phyloP scores from a whole-genome alignment of 2,113 vertebrate species.

The Brachyhypopomus occidentalis region DNA sequence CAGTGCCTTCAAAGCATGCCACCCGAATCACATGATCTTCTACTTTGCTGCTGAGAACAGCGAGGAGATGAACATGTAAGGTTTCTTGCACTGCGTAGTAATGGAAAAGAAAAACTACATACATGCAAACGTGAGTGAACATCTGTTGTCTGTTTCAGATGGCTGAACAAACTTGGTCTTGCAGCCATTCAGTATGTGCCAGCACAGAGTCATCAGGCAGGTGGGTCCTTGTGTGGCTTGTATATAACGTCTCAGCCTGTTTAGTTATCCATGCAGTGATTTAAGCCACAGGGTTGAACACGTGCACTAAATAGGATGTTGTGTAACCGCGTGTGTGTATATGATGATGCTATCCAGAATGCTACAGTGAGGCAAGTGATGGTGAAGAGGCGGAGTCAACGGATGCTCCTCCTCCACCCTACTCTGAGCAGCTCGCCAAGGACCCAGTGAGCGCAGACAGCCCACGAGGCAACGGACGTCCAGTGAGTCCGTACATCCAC shows the following conservation, averaged over 20 bases:
- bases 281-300: neutral
- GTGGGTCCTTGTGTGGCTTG: constrained; percentile 54
- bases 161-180: constrained; percentile 92
- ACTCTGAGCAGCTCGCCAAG: constrained; percentile 67
- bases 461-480: constrained; percentile 61
- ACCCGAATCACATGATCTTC: constrained; percentile 93
- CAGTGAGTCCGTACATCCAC: constrained; percentile 54
- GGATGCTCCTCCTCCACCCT: constrained; percentile 80
- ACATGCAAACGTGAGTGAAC: no score
- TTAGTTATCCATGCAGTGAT: neutral
- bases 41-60: constrained; percentile 93
- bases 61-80: constrained; percentile 94
- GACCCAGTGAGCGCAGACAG: constrained; percentile 61
- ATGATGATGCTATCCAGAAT: constrained; percentile 72
- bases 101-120: neutral
- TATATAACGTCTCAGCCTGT: neutral
- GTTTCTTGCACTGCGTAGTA: constrained; percentile 46
- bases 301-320: neutral
- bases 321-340: constrained; percentile 26
- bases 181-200: constrained; percentile 81
- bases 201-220: constrained; percentile 59
- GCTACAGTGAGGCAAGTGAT: constrained; percentile 93
- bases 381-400: constrained; percentile 87
- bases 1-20: constrained; percentile 95
- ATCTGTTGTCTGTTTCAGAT: constrained; percentile 71